These are phyloP conservation scores for Ethmia dodecea DNA, from an alignment of 2,888 invertebrate genomes.

Conservation along the genomic window DNA sequence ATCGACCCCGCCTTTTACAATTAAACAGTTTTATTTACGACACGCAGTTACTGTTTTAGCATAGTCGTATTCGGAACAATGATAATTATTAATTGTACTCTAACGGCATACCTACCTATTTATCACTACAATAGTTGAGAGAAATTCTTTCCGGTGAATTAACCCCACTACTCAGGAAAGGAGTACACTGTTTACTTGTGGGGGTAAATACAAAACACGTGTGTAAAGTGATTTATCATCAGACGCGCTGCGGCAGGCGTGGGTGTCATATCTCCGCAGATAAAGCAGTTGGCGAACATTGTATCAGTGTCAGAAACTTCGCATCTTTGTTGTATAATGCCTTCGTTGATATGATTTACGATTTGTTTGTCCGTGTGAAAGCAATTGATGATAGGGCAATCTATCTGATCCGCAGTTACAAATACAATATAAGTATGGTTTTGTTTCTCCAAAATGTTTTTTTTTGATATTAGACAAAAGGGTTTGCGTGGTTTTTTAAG, in stretches of 20 bases:
- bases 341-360: slow-evolving; percentile 42
- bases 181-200: too few species aligned
- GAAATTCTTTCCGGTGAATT: too few species aligned
- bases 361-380: slow-evolving; percentile 41
- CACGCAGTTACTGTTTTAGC: slow-evolving; percentile 24
- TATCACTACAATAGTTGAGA: too few species aligned
- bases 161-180: not conserved
- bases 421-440: too few species aligned
- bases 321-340: slow-evolving; percentile 44
- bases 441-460: too few species aligned
- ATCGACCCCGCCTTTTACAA: slow-evolving; percentile 22
- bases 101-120: slow-evolving; percentile 1
- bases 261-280: slow-evolving; percentile 31
- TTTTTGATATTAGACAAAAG: too few species aligned
- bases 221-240: slow-evolving; percentile 35
- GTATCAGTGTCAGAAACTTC: slow-evolving; percentile 33
- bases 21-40: slow-evolving; percentile 28
- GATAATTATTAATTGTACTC: slow-evolving; percentile 12
- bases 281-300: slow-evolving; percentile 26
- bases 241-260: slow-evolving; percentile 25
- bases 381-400: too few species aligned
- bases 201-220: slow-evolving; percentile 29
- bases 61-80: slow-evolving; percentile 13
- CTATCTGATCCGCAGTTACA: too few species aligned
- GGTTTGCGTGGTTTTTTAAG: too few species aligned